phyloP scores from a whole-genome alignment of 2,113 vertebrate species.

The Otis tarda region DNA sequence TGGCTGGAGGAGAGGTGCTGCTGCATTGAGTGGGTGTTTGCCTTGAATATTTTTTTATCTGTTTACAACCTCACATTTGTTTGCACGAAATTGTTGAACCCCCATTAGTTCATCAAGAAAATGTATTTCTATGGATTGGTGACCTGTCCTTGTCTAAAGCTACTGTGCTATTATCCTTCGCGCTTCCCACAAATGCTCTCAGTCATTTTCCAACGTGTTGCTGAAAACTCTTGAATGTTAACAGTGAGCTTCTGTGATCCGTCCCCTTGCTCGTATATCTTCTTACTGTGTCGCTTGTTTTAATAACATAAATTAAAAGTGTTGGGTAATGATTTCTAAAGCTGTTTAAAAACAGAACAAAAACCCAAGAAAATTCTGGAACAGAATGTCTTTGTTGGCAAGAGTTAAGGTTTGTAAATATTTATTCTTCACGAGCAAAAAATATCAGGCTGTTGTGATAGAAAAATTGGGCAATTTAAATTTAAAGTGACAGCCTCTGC shows the following conservation, averaged over 20 bases:
- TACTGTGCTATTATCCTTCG: not conserved
- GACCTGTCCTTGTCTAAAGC: conserved; percentile 20
- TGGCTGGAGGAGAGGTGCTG: not conserved
- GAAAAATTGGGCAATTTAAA: not conserved
- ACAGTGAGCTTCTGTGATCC: not conserved
- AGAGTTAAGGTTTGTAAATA: conserved; percentile 32
- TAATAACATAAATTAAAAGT: not conserved
- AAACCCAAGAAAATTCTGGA: conserved; percentile 3
- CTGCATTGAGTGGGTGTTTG: rapidly evolving
- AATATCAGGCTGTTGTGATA: conserved; percentile 8
- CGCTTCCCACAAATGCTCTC: not conserved
- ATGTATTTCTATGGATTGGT: not conserved
- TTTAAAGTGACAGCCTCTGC: not conserved
- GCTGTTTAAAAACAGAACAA: not conserved
- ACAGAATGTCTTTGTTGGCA: conserved; percentile 40
- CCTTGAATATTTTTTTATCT: not conserved
- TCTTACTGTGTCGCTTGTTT: not conserved
- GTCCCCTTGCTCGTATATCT: rapidly evolving
- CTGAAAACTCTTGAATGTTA: not conserved
- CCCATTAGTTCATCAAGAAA: not conserved
- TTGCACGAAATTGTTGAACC: not conserved
- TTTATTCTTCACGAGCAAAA: not conserved
- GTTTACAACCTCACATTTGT: not conserved
- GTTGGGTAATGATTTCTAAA: not conserved
- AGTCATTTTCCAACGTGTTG: rapidly evolving